These are phyloP conservation scores for Cygnus atratus DNA, from an alignment of 2,113 vertebrate genomes.

Conservation along the genomic window DNA sequence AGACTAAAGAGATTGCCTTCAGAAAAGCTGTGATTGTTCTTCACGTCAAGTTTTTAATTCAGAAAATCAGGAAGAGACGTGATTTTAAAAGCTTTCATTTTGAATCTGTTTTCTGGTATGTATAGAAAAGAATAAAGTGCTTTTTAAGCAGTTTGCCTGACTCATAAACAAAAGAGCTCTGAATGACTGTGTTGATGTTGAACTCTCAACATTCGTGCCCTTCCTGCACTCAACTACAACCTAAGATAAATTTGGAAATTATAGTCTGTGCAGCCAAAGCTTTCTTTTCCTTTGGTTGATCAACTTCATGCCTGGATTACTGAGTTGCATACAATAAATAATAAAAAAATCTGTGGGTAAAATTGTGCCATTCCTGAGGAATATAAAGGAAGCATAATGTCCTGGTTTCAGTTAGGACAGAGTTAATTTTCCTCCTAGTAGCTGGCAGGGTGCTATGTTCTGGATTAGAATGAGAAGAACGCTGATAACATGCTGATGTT, in stretches of 20 bases:
- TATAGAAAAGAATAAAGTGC: not conserved
- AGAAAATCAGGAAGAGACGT: not conserved
- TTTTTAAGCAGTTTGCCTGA: slow-evolving; percentile 2
- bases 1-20: not conserved
- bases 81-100: not conserved
- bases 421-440: too few species aligned
- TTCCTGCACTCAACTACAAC: not conserved
- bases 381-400: not conserved
- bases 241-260: not conserved
- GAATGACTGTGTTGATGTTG: not conserved
- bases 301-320: not conserved
- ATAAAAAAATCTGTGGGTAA: not conserved
- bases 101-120: not conserved
- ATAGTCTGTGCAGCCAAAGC: not conserved
- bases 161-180: not conserved
- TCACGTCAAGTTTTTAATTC: not conserved
- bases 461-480: too few species aligned
- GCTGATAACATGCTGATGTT: too few species aligned
- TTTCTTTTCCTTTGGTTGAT: not conserved
- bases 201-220: not conserved
- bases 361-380: not conserved
- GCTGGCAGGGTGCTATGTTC: too few species aligned
- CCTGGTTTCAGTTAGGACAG: too few species aligned
- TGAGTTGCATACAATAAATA: not conserved
- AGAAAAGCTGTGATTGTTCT: not conserved